Percentiles rank a stretch among this genome's conserved stretches.
phyloP scores from a whole-genome alignment of 2,888 invertebrate genomes.

The Ernsta delagoae region DNA sequence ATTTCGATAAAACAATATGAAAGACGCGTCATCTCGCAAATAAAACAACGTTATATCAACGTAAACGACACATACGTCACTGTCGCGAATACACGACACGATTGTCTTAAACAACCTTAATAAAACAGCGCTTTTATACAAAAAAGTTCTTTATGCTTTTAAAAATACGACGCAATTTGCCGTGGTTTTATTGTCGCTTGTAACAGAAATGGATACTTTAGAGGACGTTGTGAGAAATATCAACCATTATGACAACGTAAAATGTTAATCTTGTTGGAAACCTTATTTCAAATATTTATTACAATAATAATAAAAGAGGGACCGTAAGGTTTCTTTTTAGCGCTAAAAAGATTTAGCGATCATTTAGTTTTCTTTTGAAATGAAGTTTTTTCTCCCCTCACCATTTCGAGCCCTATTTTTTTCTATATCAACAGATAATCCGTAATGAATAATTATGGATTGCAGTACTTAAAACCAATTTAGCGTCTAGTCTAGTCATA shows the following conservation, averaged over 20 bases:
- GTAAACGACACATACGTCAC: conserved; percentile 27
- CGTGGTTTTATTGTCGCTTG: background rate
- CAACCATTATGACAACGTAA: conserved; percentile 23
- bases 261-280: background rate
- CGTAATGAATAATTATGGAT: too few species aligned
- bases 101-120: conserved; percentile 31
- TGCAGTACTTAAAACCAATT: too few species aligned
- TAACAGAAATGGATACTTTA: conserved; percentile 12
- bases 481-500: too few species aligned
- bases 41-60: conserved; percentile 19
- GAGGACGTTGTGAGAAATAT: conserved; percentile 31
- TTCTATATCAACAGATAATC: too few species aligned
- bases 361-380: too few species aligned
- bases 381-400: too few species aligned
- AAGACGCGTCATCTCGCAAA: background rate
- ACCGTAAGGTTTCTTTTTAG: background rate
- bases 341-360: too few species aligned
- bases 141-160: conserved; percentile 9
- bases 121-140: conserved; percentile 11
- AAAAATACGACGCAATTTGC: conserved; percentile 19
- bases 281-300: background rate
- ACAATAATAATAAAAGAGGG: background rate
- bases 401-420: too few species aligned
- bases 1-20: too few species aligned
- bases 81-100: conserved; percentile 29